phyloP scores from a whole-genome alignment of 2,888 invertebrate species.

The Macaria liturata region DNA sequence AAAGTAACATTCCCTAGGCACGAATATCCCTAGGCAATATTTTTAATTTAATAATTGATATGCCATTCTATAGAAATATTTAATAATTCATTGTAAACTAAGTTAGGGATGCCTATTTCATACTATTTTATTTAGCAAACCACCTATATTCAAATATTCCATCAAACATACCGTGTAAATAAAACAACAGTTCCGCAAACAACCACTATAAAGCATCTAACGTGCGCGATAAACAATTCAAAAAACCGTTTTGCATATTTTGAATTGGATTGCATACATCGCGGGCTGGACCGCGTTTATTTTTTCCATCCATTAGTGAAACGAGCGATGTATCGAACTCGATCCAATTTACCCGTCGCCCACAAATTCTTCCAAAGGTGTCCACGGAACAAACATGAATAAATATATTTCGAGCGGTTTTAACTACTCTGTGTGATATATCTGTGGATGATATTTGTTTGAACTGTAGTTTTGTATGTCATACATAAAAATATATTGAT shows the following conservation, averaged over 20 bases:
- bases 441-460: no score
- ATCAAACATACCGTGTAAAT: slow-evolving; percentile 12
- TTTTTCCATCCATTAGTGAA: slow-evolving; percentile 61
- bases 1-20: no score
- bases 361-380: slow-evolving; percentile 73
- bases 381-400: slow-evolving; percentile 61
- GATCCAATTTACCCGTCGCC: slow-evolving; percentile 78
- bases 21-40: no score
- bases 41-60: no score
- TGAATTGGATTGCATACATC: slow-evolving; percentile 51
- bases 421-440: slow-evolving; percentile 4
- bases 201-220: slow-evolving; percentile 31
- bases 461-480: no score
- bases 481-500: no score
- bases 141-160: not conserved
- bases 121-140: no score
- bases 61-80: no score
- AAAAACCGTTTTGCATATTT: slow-evolving; percentile 58
- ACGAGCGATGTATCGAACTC: slow-evolving; percentile 71
- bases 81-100: no score
- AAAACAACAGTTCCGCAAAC: slow-evolving; percentile 13
- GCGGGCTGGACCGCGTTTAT: slow-evolving; percentile 44
- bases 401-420: slow-evolving; percentile 50
- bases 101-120: no score
- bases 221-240: slow-evolving; percentile 31